Evolutionary conservation across 2,113 vertebrate genomes (phyloP).

Genomic region (Tenrec ecaudatus): DNA sequence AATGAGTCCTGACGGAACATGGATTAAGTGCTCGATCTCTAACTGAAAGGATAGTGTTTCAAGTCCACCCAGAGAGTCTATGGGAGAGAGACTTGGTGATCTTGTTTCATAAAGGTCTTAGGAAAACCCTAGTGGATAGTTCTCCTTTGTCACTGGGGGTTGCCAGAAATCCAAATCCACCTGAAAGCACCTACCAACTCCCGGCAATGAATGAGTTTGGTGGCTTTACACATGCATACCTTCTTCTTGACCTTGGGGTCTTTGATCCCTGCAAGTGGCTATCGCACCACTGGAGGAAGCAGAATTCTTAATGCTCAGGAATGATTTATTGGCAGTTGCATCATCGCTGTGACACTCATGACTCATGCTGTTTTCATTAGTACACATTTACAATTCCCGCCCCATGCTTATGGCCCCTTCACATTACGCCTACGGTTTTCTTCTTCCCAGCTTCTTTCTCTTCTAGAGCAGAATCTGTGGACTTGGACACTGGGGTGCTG

Average conservation of each 20-base stretch:
- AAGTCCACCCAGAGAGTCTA: neutral
- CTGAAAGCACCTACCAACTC: neutral
- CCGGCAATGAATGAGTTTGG: neutral
- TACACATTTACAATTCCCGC: neutral
- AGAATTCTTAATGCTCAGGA: constrained; percentile 17
- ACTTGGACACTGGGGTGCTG: neutral
- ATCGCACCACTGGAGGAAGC: neutral
- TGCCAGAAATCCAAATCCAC: neutral
- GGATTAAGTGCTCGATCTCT: neutral
- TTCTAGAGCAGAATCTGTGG: neutral
- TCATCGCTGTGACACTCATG: neutral
- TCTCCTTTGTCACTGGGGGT: neutral
- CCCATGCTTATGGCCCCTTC: neutral
- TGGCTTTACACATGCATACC: constrained; percentile 29
- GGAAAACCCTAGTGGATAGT: neutral
- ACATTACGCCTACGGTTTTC: neutral
- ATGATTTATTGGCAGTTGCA: neutral
- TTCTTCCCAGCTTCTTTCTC: neutral
- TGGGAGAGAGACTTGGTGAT: neutral
- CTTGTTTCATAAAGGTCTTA: neutral
- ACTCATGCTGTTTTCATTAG: constrained; percentile 42
- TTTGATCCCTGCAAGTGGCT: neutral
- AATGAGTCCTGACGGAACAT: neutral
- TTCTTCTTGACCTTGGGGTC: constrained; percentile 34
- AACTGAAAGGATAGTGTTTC: neutral